phyloP scores from a whole-genome alignment of 2,797 vertebrate species.

The Otus scops region DNA sequence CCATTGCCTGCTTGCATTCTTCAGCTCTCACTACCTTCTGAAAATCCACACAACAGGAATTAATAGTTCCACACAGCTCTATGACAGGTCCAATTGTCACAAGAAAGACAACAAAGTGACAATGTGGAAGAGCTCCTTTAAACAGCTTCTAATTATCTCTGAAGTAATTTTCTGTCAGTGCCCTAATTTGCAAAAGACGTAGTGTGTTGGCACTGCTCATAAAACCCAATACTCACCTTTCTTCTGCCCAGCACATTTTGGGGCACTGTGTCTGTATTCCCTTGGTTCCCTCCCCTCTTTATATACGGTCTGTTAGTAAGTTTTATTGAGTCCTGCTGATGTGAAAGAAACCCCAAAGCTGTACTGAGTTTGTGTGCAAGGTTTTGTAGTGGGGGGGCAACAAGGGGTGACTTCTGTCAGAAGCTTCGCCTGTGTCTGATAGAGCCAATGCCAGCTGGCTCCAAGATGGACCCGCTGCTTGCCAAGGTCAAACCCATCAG shows the following conservation, averaged over 20 bases:
- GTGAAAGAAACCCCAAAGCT: background rate
- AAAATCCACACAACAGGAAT: conserved; percentile 9
- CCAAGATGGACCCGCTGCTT: fast-evolving
- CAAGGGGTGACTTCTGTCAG: background rate
- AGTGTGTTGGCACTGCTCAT: conserved; percentile 21
- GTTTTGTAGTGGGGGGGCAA: background rate
- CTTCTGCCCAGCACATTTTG: background rate
- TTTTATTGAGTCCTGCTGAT: background rate
- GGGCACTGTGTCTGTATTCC: background rate
- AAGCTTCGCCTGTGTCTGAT: background rate
- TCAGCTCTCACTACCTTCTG: background rate
- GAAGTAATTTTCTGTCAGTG: conserved; percentile 55
- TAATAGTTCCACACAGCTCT: conserved; percentile 43
- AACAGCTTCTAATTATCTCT: conserved; percentile 70
- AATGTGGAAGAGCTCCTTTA: conserved; percentile 59
- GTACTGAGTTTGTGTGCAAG: background rate
- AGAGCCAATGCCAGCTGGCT: background rate
- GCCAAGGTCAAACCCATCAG: background rate
- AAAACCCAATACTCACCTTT: background rate
- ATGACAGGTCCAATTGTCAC: conserved; percentile 65
- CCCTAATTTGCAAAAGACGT: conserved; percentile 45
- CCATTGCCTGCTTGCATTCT: background rate
- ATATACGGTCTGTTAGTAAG: background rate
- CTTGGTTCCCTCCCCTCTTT: background rate
- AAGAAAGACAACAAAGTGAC: conserved; percentile 35